phyloP scores from a whole-genome alignment of 2,797 vertebrate genomes.

The Melanotaenia maccullochi region DNA sequence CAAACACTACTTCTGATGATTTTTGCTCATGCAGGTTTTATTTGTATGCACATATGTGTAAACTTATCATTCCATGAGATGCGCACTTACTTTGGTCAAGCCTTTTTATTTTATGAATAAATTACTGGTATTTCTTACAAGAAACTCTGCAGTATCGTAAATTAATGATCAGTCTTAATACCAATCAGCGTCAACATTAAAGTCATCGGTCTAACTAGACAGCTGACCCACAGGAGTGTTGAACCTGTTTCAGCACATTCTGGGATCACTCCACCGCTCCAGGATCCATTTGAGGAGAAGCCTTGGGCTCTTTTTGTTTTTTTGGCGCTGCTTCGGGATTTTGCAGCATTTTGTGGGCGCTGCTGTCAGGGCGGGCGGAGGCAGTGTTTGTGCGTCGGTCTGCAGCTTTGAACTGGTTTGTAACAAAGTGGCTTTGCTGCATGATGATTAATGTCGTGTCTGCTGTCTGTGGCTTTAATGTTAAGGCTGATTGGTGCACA shows the following conservation, averaged over 20 bases:
- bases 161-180: not conserved
- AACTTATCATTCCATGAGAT: constrained; percentile 63
- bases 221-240: too few species aligned
- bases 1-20: constrained; percentile 44
- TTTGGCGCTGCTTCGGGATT: too few species aligned
- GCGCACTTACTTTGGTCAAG: constrained; percentile 22
- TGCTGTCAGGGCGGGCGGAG: not conserved
- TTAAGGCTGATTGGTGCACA: not conserved
- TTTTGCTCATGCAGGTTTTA: constrained; percentile 25
- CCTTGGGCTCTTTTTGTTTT: too few species aligned
- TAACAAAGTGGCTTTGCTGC: not conserved
- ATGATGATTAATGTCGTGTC: too few species aligned
- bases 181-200: not conserved
- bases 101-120: constrained; percentile 53
- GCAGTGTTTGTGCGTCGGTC: not conserved
- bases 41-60: constrained; percentile 27
- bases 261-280: too few species aligned
- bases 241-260: too few species aligned
- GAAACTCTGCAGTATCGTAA: constrained; percentile 4
- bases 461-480: not conserved
- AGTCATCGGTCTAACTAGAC: not conserved
- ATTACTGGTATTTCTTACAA: constrained; percentile 39
- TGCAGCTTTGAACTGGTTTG: not conserved
- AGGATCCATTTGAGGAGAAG: too few species aligned
- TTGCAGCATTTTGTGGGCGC: not conserved